Evolutionary conservation across 2,113 vertebrate species (phyloP).

Genomic region (Ursus arctos): DNA sequence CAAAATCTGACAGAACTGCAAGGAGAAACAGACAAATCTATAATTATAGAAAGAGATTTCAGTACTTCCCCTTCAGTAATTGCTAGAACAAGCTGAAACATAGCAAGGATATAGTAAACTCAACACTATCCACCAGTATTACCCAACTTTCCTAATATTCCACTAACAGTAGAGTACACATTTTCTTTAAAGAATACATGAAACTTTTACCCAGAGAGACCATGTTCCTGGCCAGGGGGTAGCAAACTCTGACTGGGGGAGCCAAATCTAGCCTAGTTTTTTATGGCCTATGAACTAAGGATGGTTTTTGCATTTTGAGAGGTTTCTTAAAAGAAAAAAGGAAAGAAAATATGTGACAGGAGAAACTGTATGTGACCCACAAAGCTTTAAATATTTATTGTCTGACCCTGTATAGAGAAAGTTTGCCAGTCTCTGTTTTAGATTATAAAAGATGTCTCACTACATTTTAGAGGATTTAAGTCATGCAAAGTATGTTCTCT

Average conservation of each 20-base stretch:
- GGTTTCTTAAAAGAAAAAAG: background rate
- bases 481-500: background rate
- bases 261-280: conserved; percentile 6
- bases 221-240: background rate
- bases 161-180: background rate
- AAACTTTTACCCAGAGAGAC: conserved; percentile 38
- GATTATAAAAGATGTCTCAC: background rate
- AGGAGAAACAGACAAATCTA: conserved; percentile 34
- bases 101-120: conserved; percentile 33
- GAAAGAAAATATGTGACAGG: conserved; percentile 7
- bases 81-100: background rate
- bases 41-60: background rate
- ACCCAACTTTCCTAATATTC: background rate
- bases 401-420: background rate
- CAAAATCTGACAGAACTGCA: background rate
- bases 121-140: background rate
- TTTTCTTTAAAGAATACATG: background rate
- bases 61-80: background rate
- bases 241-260: background rate
- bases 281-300: background rate
- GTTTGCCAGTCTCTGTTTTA: conserved; percentile 20
- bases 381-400: conserved; percentile 54
- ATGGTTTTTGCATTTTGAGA: conserved; percentile 35
- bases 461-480: conserved; percentile 51
- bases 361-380: background rate